A percentile compares a stretch with the other conserved stretches of the same genome.
These are phyloP conservation scores for Carabus problematicus DNA, from an alignment of 2,888 invertebrate species.

Conservation along the genomic window DNA sequence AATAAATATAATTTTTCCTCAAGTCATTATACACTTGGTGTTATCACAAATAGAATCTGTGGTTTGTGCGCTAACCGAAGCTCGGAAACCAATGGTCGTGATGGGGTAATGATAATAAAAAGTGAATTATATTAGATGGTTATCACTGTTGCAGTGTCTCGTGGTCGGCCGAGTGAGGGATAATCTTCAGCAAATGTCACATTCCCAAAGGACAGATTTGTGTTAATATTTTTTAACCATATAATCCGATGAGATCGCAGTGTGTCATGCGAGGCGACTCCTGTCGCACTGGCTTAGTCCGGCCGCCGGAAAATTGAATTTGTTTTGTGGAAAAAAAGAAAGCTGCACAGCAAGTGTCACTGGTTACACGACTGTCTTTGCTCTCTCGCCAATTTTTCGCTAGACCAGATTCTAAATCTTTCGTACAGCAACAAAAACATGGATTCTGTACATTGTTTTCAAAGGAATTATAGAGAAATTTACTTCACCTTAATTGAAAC, in stretches of 20 bases:
- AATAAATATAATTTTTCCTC: no score
- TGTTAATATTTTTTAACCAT: constrained; percentile 57
- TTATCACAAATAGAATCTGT: constrained; percentile 14
- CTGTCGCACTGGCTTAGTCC: constrained; percentile 59
- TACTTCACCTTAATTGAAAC: no score
- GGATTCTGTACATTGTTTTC: no score
- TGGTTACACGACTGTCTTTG: constrained; percentile 44
- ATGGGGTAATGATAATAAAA: constrained; percentile 28
- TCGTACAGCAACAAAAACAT: no score
- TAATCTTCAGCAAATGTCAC: constrained; percentile 54
- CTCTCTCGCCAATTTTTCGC: neutral
- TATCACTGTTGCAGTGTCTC: constrained; percentile 25
- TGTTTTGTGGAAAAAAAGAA: constrained; percentile 52
- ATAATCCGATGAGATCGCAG: constrained; percentile 58
- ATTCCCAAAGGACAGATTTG: constrained; percentile 54
- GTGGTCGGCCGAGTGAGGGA: constrained; percentile 20
- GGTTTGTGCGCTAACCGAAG: constrained; percentile 9
- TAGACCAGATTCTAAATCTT: no score
- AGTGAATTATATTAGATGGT: constrained; percentile 34
- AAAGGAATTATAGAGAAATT: no score
- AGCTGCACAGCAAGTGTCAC: constrained; percentile 52
- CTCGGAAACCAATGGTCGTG: constrained; percentile 10
- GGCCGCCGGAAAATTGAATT: constrained; percentile 62
- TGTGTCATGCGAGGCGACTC: constrained; percentile 50
- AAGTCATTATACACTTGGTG: no score